Conservation (phyloP, 2,888 invertebrate genomes). For the Cerastis rubricosa region DNA sequence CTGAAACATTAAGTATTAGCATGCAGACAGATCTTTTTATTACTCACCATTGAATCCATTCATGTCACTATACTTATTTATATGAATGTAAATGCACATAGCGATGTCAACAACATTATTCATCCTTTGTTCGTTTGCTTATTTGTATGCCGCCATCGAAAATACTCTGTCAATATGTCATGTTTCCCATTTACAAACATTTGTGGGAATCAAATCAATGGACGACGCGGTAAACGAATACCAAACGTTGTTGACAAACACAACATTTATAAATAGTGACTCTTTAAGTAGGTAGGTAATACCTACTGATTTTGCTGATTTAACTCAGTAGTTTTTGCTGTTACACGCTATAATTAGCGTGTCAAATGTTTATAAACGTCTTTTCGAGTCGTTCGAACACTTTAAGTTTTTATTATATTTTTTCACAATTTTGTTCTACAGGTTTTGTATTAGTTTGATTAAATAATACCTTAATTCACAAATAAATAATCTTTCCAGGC, state of each 20-base stretch:
- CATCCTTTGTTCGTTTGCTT: slow-evolving; percentile 65
- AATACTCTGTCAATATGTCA: slow-evolving; percentile 47
- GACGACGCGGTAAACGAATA: slow-evolving; percentile 26
- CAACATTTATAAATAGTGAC: slow-evolving; percentile 17
- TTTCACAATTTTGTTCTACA: not conserved
- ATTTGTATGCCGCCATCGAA: slow-evolving; percentile 69
- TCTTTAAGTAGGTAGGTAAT: not conserved
- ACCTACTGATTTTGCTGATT: slow-evolving; percentile 1
- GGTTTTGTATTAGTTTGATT: not conserved
- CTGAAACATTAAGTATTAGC: not conserved
- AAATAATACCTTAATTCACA: not conserved
- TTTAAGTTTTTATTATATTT: not conserved
- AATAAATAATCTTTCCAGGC: slow-evolving; percentile 83
- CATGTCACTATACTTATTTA: slow-evolving; percentile 10
- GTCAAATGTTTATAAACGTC: slow-evolving; percentile 9
- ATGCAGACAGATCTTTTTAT: slow-evolving; percentile 10
- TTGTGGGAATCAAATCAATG: slow-evolving; percentile 41
- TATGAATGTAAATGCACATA: slow-evolving; percentile 31
- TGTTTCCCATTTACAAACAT: slow-evolving; percentile 39
- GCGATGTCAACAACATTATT: slow-evolving; percentile 39
- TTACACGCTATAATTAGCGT: slow-evolving; percentile 15
- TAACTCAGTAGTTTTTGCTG: slow-evolving; percentile 9
- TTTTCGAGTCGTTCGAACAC: slow-evolving; percentile 18
- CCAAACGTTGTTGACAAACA: slow-evolving; percentile 22
- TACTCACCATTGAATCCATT: slow-evolving; percentile 9